These are phyloP conservation scores for Arbacia lixula DNA, from an alignment of 53 echinoderm and acorn worm species.

Conservation along the genomic window DNA sequence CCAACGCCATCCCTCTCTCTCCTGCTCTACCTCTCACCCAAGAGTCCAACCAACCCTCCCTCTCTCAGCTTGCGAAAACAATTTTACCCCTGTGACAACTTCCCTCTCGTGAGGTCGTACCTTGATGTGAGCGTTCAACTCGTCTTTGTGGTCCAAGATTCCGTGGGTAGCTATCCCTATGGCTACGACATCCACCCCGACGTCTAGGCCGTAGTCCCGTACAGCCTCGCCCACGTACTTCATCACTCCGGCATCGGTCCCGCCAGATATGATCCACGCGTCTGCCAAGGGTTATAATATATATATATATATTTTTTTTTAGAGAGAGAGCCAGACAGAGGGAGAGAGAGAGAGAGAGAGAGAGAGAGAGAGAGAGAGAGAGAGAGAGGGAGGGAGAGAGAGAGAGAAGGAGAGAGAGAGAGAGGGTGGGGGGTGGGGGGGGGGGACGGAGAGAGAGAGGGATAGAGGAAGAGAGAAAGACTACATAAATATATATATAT, in stretches of 20 bases:
- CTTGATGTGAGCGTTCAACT: too few species aligned
- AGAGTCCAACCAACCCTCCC: too few species aligned
- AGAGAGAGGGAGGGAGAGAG: not conserved
- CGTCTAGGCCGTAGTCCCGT: constrained; percentile 10
- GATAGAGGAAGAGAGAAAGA: too few species aligned
- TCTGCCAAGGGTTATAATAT: constrained; percentile 8
- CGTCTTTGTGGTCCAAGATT: not conserved
- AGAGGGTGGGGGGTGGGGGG: too few species aligned
- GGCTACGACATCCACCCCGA: constrained; percentile 27
- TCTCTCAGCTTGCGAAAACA: too few species aligned
- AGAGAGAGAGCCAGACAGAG: too few species aligned
- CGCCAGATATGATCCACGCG: constrained; percentile 55
- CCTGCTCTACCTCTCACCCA: too few species aligned
- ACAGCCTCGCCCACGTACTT: constrained; percentile 60
- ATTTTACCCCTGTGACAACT: too few species aligned
- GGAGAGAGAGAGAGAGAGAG: not conserved
- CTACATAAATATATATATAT: too few species aligned
- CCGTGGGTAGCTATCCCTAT: constrained; percentile 47
- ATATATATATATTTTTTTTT: not conserved
- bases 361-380: not conserved
- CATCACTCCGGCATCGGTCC: constrained; percentile 44
- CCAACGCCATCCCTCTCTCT: too few species aligned
- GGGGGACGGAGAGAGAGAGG: too few species aligned
- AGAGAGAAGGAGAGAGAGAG: not conserved
- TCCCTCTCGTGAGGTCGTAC: too few species aligned